Conservation (phyloP, 1,140 invertebrate species). For the Acromyrmex charruanus region DNA sequence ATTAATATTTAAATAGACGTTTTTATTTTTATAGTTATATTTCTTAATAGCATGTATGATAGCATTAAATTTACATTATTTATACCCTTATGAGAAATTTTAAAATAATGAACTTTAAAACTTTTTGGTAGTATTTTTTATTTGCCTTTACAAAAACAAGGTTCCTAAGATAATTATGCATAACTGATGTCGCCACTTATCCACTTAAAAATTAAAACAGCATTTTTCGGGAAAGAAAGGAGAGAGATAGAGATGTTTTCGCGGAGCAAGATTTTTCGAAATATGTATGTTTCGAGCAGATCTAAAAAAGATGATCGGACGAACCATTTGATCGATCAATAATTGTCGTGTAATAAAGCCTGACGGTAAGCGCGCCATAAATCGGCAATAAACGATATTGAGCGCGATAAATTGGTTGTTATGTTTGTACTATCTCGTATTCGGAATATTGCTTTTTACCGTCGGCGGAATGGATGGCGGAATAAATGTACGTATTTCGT, state of each 20-base stretch:
- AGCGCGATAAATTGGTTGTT: background rate
- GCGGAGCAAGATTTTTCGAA: background rate
- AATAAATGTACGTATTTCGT: conserved; percentile 52
- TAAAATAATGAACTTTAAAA: too few species aligned
- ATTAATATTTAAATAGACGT: too few species aligned
- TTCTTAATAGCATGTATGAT: too few species aligned
- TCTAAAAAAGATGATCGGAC: background rate
- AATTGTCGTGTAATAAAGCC: background rate
- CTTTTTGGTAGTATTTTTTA: too few species aligned
- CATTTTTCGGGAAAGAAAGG: too few species aligned
- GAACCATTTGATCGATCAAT: background rate
- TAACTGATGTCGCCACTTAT: too few species aligned
- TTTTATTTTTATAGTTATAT: too few species aligned
- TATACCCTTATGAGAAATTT: too few species aligned
- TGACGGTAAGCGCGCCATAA: background rate
- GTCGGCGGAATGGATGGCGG: background rate
- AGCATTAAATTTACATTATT: too few species aligned
- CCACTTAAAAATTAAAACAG: too few species aligned
- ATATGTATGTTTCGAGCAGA: background rate
- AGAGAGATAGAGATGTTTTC: background rate
- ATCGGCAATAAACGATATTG: conserved; percentile 13
- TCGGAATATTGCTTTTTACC: conserved; percentile 20
- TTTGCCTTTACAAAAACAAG: too few species aligned
- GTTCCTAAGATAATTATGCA: too few species aligned
- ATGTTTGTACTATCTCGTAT: background rate